These are phyloP conservation scores for Heterodera filipjevi DNA, from an alignment of 2,888 invertebrate species.

Conservation along the genomic window DNA sequence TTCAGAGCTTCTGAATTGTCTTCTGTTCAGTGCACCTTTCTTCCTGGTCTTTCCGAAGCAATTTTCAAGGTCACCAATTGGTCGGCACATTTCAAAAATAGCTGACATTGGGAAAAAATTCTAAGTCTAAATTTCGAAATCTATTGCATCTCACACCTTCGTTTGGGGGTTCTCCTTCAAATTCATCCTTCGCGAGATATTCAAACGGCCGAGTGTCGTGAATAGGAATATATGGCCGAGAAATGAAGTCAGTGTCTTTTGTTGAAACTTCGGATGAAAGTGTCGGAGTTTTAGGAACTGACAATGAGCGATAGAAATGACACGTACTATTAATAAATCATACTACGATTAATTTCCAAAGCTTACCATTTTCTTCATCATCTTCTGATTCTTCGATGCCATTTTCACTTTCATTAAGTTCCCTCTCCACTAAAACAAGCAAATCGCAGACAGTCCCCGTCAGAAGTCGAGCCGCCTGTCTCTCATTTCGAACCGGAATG, in stretches of 20 bases:
- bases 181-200: not conserved
- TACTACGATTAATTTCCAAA: no score
- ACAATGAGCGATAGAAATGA: no score
- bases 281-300: not conserved
- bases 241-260: not conserved
- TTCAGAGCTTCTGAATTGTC: not conserved
- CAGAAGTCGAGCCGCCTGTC: slow-evolving; percentile 57
- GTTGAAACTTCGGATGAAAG: not conserved
- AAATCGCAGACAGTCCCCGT: slow-evolving; percentile 58
- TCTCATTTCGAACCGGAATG: slow-evolving; percentile 57
- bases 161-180: not conserved
- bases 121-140: not conserved
- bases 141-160: not conserved
- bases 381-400: not conserved
- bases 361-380: not conserved
- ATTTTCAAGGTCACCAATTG: not conserved
- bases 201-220: not conserved
- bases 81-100: not conserved
- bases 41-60: not conserved
- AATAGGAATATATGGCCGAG: not conserved
- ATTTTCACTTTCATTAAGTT: slow-evolving; percentile 40
- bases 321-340: no score
- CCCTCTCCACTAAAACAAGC: slow-evolving; percentile 57
- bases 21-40: not conserved
- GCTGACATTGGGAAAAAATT: no score